Percentiles rank a stretch among this genome's conserved stretches.
phyloP scores from a whole-genome alignment of 2,113 vertebrate species.

The Caretta caretta region DNA sequence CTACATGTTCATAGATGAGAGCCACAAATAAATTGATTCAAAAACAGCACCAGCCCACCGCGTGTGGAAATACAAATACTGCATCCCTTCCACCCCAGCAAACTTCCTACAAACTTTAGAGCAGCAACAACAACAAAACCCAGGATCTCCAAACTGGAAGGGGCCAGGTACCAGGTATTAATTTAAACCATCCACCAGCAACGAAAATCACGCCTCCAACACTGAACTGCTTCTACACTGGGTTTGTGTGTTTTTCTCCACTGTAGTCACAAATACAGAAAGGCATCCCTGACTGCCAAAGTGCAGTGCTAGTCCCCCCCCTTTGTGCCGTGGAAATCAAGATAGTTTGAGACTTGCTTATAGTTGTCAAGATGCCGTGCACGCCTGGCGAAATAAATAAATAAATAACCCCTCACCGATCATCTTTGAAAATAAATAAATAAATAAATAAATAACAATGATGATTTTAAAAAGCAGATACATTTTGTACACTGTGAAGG shows the following conservation, averaged over 20 bases:
- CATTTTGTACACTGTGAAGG: background rate
- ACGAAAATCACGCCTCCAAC: background rate
- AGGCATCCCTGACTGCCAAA: background rate
- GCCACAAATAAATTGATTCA: accelerated
- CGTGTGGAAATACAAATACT: background rate
- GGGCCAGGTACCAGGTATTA: too few relatives aligned
- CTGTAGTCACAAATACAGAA: background rate
- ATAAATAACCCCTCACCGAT: background rate
- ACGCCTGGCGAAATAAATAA: background rate
- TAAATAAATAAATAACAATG: too few relatives aligned
- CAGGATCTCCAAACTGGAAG: background rate
- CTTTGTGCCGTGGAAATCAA: background rate
- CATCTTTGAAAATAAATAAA: background rate
- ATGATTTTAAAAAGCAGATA: background rate
- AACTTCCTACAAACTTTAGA: constrained; percentile 54
- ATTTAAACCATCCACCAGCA: background rate
- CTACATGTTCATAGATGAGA: background rate
- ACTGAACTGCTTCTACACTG: background rate
- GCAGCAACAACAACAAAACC: background rate
- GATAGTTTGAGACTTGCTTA: background rate
- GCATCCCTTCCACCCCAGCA: background rate
- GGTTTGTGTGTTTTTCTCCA: too few relatives aligned
- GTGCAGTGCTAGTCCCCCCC: background rate
- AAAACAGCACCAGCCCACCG: background rate
- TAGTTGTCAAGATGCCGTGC: background rate